Evolutionary conservation across 1,140 invertebrate genomes (phyloP).

Genomic region (Battus philenor): DNA sequence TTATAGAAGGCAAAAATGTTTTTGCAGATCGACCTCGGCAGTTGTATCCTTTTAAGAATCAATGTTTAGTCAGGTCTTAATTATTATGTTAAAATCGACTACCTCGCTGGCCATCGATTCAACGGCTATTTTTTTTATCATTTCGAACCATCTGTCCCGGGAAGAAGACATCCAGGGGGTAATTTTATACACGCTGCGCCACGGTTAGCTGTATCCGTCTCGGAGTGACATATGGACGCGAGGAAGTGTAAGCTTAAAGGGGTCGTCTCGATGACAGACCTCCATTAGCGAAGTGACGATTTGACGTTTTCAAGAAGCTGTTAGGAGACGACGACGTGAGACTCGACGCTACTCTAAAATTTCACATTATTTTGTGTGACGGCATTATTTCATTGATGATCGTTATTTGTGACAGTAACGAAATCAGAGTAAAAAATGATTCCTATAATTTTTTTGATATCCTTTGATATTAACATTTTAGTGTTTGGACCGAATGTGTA

Average conservation of each 20-base stretch:
- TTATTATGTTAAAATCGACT: conserved; percentile 1
- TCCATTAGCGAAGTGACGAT: conserved; percentile 65
- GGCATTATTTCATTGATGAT: no score
- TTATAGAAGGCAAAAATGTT: no score
- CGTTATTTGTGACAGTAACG: no score
- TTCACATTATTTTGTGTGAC: conserved; percentile 38
- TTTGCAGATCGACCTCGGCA: no score
- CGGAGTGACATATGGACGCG: conserved; percentile 52
- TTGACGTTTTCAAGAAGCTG: conserved; percentile 51
- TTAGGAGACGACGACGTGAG: conserved; percentile 40
- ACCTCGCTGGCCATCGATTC: conserved; percentile 1
- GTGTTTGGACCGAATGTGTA: no score
- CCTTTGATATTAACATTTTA: no score
- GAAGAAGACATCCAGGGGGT: conserved; percentile 8
- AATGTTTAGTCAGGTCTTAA: conserved; percentile 1
- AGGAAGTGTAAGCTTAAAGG: conserved; percentile 65
- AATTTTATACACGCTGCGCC: conserved; percentile 11
- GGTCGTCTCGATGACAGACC: conserved; percentile 59
- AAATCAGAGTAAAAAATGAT: no score
- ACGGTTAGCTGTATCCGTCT: conserved; percentile 50
- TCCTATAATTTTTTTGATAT: no score
- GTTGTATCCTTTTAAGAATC: no score
- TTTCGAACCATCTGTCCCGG: conserved; percentile 20
- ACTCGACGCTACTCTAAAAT: conserved; percentile 28
- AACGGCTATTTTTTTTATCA: conserved; percentile 10